Evolutionary conservation across 2,888 invertebrate genomes (phyloP).

Genomic region (Andrena bucephala): DNA sequence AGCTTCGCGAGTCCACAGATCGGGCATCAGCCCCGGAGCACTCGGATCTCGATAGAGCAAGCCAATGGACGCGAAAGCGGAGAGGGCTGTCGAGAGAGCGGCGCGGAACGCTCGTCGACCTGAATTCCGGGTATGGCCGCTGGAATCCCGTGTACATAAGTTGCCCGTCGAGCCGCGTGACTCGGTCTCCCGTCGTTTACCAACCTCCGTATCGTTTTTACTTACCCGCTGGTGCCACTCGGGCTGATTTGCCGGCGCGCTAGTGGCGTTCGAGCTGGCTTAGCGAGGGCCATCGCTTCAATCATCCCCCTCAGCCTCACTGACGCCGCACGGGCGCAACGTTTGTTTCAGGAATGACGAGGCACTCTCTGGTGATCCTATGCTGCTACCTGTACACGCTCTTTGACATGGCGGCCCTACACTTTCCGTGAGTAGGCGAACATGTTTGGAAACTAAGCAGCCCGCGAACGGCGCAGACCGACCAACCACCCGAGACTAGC

Average conservation of each 20-base stretch:
- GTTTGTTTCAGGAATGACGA: slow-evolving; percentile 82
- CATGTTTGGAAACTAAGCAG: slow-evolving; percentile 34
- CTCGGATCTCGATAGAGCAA: background rate
- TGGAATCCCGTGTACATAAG: slow-evolving; percentile 15
- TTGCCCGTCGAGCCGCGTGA: slow-evolving; percentile 1
- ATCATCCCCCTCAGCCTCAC: no score
- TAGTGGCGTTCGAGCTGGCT: background rate
- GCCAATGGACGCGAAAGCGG: background rate
- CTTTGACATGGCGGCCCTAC: slow-evolving; percentile 82
- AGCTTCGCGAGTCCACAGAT: background rate
- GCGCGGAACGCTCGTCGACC: slow-evolving; percentile 39
- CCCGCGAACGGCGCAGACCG: slow-evolving; percentile 30
- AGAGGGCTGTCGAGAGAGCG: background rate
- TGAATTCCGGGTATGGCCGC: slow-evolving; percentile 19
- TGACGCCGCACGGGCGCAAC: background rate
- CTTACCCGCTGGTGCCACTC: background rate
- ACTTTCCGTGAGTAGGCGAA: slow-evolving; percentile 83
- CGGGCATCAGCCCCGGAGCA: background rate
- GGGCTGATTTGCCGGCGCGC: background rate
- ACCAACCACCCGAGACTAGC: slow-evolving; percentile 19
- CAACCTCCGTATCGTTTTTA: background rate
- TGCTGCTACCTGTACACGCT: slow-evolving; percentile 84
- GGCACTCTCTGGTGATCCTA: slow-evolving; percentile 82
- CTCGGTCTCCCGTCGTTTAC: background rate
- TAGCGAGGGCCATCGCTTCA: background rate